Conservation (phyloP, 2,888 invertebrate species). For the Hedya salicella region DNA sequence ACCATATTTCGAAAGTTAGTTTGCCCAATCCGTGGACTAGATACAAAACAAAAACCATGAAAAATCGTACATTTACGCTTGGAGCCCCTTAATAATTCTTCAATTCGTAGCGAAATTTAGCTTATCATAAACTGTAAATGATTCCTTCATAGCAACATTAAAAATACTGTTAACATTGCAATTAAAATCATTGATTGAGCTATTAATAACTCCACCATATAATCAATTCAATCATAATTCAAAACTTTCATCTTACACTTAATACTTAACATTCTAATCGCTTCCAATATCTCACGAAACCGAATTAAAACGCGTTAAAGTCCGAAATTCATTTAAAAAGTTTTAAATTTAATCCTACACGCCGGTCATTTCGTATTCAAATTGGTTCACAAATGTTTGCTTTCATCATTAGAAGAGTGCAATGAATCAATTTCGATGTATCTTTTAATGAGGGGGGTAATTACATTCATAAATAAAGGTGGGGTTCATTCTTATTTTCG, state of each 20-base stretch:
- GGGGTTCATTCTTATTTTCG: slow-evolving; percentile 39
- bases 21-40: too few species aligned
- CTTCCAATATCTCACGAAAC: slow-evolving; percentile 38
- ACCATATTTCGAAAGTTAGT: too few species aligned
- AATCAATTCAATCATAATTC: slow-evolving; percentile 30
- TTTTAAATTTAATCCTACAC: slow-evolving; percentile 34
- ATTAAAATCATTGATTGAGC: slow-evolving; percentile 26
- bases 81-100: neutral
- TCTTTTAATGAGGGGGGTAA: slow-evolving; percentile 57
- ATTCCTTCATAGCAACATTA: neutral
- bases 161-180: slow-evolving; percentile 8
- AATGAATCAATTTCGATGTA: slow-evolving; percentile 60
- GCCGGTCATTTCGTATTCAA: slow-evolving; percentile 49
- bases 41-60: too few species aligned
- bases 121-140: neutral
- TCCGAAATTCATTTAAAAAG: slow-evolving; percentile 48
- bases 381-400: slow-evolving; percentile 50
- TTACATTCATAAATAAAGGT: slow-evolving; percentile 46
- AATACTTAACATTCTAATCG: slow-evolving; percentile 39
- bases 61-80: too few species aligned
- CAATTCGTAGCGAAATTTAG: neutral
- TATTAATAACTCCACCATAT: slow-evolving; percentile 32
- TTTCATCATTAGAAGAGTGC: slow-evolving; percentile 51
- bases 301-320: slow-evolving; percentile 37
- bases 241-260: slow-evolving; percentile 30